A percentile compares a stretch with the other conserved stretches of the same genome.
These are phyloP conservation scores for Hofmannophila pseudospretella DNA, from an alignment of 2,888 invertebrate species.

Conservation along the genomic window DNA sequence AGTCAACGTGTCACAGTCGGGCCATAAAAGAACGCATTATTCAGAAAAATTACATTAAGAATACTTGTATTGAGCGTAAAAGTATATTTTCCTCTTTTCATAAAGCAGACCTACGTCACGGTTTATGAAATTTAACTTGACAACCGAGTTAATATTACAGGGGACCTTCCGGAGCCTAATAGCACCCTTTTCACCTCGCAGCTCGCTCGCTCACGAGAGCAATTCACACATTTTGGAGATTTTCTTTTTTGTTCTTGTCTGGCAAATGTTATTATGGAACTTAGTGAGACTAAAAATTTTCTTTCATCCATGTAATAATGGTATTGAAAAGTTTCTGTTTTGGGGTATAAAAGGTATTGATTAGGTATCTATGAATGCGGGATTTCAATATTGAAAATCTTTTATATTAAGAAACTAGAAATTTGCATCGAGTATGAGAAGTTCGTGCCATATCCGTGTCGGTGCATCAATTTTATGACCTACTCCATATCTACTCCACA, in stretches of 20 bases:
- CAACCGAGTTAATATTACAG: slow-evolving; percentile 2
- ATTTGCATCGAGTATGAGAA: too few species aligned
- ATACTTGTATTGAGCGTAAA: too few species aligned
- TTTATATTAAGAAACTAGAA: too few species aligned
- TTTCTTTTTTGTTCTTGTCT: not conserved
- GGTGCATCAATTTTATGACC: too few species aligned
- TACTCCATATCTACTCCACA: too few species aligned
- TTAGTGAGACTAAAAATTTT: too few species aligned
- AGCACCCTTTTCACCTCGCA: slow-evolving; percentile 4
- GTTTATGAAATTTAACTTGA: slow-evolving; percentile 1
- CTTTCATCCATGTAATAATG: too few species aligned
- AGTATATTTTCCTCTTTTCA: not conserved
- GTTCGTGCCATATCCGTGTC: too few species aligned
- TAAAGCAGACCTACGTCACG: not conserved
- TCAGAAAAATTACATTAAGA: not conserved
- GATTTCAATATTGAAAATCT: too few species aligned
- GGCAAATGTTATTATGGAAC: not conserved
- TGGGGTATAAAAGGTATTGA: too few species aligned
- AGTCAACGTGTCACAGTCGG: not conserved
- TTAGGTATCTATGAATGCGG: too few species aligned
- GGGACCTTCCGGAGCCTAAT: not conserved
- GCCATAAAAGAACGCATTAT: not conserved
- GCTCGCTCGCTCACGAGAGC: not conserved
- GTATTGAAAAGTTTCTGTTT: too few species aligned
- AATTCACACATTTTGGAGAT: not conserved